These are phyloP conservation scores for Cyprinodon diabolis DNA, from an alignment of 2,797 vertebrate genomes.

Conservation along the genomic window DNA sequence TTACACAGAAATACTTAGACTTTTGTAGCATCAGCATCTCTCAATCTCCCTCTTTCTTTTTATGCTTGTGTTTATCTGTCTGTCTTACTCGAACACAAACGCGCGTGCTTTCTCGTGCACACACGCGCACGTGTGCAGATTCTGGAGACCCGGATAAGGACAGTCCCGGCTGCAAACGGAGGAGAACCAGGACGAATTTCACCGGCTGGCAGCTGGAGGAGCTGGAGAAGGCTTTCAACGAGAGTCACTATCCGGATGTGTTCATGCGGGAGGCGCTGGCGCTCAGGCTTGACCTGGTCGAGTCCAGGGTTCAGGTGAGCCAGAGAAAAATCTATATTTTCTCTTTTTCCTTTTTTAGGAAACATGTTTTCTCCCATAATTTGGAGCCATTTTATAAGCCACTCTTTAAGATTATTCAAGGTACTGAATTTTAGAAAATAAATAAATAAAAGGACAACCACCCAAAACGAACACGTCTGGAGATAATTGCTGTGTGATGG, in stretches of 20 bases:
- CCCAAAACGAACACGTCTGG: neutral
- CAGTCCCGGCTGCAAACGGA: slow-evolving; percentile 95
- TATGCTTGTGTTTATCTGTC: neutral
- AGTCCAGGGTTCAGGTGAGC: slow-evolving; percentile 98
- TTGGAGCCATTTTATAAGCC: neutral
- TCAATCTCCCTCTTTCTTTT: neutral
- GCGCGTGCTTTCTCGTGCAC: neutral
- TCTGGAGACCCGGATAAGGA: slow-evolving; percentile 95
- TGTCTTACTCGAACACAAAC: slow-evolving; percentile 3
- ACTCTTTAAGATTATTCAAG: neutral
- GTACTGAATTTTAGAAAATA: neutral
- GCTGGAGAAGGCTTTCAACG: slow-evolving; percentile 96
- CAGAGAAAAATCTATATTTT: neutral
- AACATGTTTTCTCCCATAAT: neutral
- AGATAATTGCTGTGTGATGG: slow-evolving; percentile 17
- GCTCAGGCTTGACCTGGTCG: slow-evolving; percentile 94
- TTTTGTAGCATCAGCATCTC: slow-evolving; percentile 9
- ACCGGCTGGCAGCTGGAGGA: slow-evolving; percentile 99
- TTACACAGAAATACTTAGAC: slow-evolving; percentile 8
- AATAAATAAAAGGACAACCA: neutral
- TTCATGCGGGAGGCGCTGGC: slow-evolving; percentile 98
- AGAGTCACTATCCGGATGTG: slow-evolving; percentile 98
- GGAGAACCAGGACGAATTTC: slow-evolving; percentile 97
- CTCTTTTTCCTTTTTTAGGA: neutral
- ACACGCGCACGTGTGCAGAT: slow-evolving; percentile 72